Evolutionary conservation across 1,140 invertebrate species (phyloP).

Genomic region (Drosophila orena): DNA sequence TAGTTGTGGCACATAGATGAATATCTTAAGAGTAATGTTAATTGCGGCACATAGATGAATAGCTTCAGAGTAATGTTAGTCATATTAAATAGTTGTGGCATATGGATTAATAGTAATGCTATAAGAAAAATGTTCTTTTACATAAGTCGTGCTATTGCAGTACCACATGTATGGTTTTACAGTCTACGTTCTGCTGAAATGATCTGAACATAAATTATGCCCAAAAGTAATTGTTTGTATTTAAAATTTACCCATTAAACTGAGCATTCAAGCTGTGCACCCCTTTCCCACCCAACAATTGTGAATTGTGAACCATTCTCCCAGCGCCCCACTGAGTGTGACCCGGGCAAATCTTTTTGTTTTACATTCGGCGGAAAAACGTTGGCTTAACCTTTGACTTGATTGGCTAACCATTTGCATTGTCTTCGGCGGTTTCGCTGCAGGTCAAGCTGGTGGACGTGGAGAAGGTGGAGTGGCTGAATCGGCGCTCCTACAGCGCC

Average conservation of each 20-base stretch:
- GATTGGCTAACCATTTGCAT: conserved; percentile 45
- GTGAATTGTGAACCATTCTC: conserved; percentile 14
- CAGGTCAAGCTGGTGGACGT: conserved; percentile 89
- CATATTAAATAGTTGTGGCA: too few species aligned
- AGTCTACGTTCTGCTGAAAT: too few species aligned
- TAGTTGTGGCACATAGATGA: too few species aligned
- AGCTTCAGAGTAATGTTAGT: too few species aligned
- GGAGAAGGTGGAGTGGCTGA: conserved; percentile 88
- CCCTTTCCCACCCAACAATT: conserved; percentile 25
- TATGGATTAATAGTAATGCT: too few species aligned
- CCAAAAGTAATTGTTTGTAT: too few species aligned
- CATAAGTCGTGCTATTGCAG: neutral
- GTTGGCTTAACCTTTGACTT: conserved; percentile 64
- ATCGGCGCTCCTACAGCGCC: conserved; percentile 87
- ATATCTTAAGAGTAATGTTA: too few species aligned
- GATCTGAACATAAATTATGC: too few species aligned
- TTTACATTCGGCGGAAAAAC: conserved; percentile 27
- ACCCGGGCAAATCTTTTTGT: conserved; percentile 31
- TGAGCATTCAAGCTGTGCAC: neutral
- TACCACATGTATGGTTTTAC: too few species aligned
- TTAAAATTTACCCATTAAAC: neutral
- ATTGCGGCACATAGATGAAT: too few species aligned
- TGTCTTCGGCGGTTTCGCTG: conserved; percentile 63
- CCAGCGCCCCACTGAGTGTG: conserved; percentile 47
- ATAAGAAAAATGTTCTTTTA: neutral